Evolutionary conservation across 2,797 vertebrate species (phyloP).

Genomic region (Chanos chanos): DNA sequence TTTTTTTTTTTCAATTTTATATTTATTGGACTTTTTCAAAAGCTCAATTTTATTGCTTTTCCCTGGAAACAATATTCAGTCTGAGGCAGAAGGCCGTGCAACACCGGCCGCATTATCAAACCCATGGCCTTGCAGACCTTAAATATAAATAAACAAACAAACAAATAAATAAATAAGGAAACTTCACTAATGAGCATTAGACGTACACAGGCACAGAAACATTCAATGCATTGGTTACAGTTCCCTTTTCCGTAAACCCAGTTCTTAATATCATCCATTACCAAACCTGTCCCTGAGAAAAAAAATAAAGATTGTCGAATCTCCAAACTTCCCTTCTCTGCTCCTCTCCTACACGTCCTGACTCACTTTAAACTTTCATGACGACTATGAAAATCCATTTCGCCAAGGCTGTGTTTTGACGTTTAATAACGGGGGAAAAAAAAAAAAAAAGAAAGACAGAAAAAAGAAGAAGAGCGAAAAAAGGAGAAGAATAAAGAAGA

Average conservation of each 20-base stretch:
- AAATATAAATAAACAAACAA: too few relatives aligned
- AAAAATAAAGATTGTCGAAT: slow-evolving; percentile 17
- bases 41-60: too few relatives aligned
- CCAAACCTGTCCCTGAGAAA: too few relatives aligned
- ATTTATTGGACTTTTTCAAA: too few relatives aligned
- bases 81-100: too few relatives aligned
- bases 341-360: slow-evolving; percentile 28
- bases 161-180: not conserved
- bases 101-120: too few relatives aligned
- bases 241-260: too few relatives aligned
- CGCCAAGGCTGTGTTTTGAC: slow-evolving; percentile 11
- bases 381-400: slow-evolving; percentile 43
- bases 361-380: slow-evolving; percentile 43
- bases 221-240: not conserved
- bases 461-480: not conserved
- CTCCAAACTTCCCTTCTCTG: slow-evolving; percentile 3
- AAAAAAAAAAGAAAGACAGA: not conserved
- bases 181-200: not conserved
- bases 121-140: too few relatives aligned
- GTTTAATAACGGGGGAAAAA: slow-evolving; percentile 1
- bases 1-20: too few relatives aligned
- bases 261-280: not conserved
- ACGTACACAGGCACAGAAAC: not conserved
- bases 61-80: too few relatives aligned
- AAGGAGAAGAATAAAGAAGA: slow-evolving; percentile 10